Evolutionary conservation across 2,113 vertebrate species (phyloP), one percentile per base, ranked within the genome.

Genomic region (Zootoca vivipara): DNA sequence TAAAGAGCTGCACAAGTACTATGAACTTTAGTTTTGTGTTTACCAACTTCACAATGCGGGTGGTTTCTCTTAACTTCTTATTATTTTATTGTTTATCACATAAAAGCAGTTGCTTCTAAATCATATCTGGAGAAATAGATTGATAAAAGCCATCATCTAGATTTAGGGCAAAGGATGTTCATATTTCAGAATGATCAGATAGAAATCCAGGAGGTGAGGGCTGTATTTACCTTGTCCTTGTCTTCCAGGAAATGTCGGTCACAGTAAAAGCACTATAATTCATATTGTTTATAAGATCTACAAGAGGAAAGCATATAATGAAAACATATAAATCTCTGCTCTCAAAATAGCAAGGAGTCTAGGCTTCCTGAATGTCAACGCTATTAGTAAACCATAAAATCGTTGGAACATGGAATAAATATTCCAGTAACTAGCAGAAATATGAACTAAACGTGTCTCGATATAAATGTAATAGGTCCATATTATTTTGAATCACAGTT

Each of bases 61-160:
- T 91, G 92, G 82, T 87, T 92, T 93, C 91, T 93, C 91, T 95
- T 92, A 95, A 94, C 92, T 94, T 93, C 93, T 91, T 52, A 52
- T 12, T 52, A 52, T 52, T 95, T 94, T 92, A 88, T 94, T 94
- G 92, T 94, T 86, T 93, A 73, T 92, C 92, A 91, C 91, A 95
- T 96, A 93, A 91, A 82, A 87, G 85, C 91, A 93, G 92, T 94
- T 94, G 92, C 87, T 95, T 92, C 88, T 95, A 95, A 93, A 93
- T 93, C 90, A 93, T 91, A 56, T 13, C 81, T 67, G 5, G 90
- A 91, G 92, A 78, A 94, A 94, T 91, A 88, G 86, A 93, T 92
- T 93, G 91, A 91, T 93, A 94, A 86, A 81, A 93, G 89, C 64
- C 88, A 88, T 95, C 90, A 88, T 94, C 94, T 95, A 95, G 93